phyloP scores from a whole-genome alignment of 2,113 vertebrate genomes.

The Phocoena phocoena region DNA sequence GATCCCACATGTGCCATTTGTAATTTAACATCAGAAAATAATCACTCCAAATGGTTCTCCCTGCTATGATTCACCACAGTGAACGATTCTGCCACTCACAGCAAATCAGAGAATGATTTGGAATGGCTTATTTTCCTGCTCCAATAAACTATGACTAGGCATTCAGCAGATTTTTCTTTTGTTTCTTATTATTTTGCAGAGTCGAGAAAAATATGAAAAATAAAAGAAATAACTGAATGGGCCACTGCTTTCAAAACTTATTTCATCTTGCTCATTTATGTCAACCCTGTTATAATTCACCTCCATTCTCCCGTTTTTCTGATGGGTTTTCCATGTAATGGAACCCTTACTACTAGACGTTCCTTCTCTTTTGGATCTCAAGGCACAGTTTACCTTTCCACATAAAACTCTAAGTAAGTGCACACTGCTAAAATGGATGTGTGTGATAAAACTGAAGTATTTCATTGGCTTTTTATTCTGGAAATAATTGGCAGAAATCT shows the following conservation, averaged over 20 bases:
- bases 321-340: background rate
- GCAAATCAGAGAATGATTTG: slow-evolving; percentile 77
- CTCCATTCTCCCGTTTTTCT: slow-evolving; percentile 75
- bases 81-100: slow-evolving; percentile 84
- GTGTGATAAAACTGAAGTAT: slow-evolving; percentile 69
- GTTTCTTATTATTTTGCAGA: slow-evolving; percentile 83
- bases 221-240: slow-evolving; percentile 81
- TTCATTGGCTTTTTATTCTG: slow-evolving; percentile 71
- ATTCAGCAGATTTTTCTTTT: slow-evolving; percentile 84
- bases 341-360: slow-evolving; percentile 5
- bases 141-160: slow-evolving; percentile 83
- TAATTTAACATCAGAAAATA: slow-evolving; percentile 82
- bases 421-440: slow-evolving; percentile 65
- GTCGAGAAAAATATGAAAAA: slow-evolving; percentile 83
- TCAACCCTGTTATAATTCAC: slow-evolving; percentile 56
- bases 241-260: slow-evolving; percentile 82
- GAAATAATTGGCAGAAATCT: slow-evolving; percentile 65
- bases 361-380: slow-evolving; percentile 50
- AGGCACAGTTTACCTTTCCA: slow-evolving; percentile 41
- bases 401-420: background rate
- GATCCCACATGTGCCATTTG: slow-evolving; percentile 76
- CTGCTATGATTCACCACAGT: slow-evolving; percentile 80
- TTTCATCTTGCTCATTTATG: slow-evolving; percentile 74
- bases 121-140: slow-evolving; percentile 85
- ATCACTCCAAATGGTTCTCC: slow-evolving; percentile 77